phyloP scores from a whole-genome alignment of 1,140 invertebrate species.

The Euwallacea similis region DNA sequence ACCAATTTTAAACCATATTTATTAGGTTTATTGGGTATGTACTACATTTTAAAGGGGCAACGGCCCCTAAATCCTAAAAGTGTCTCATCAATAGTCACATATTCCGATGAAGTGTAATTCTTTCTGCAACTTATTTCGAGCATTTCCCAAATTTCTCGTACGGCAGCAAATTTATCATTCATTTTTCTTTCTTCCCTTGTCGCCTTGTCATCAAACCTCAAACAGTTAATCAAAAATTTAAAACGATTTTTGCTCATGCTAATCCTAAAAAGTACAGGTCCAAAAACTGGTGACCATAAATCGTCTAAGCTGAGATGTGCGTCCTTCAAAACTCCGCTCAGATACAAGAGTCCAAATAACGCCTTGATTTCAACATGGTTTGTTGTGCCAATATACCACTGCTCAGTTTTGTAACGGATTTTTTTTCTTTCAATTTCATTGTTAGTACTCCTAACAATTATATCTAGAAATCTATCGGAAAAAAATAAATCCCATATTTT shows the following conservation, averaged over 20 bases:
- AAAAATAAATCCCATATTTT: slow-evolving; percentile 21
- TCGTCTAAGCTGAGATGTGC: neutral
- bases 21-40: slow-evolving; percentile 52
- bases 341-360: slow-evolving; percentile 15
- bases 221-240: slow-evolving; percentile 11
- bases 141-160: slow-evolving; percentile 48
- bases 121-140: slow-evolving; percentile 45
- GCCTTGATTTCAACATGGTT: slow-evolving; percentile 9
- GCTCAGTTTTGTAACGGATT: slow-evolving; percentile 14
- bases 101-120: slow-evolving; percentile 44
- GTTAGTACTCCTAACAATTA: neutral
- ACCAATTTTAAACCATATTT: slow-evolving; percentile 54
- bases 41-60: slow-evolving; percentile 52
- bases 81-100: slow-evolving; percentile 54
- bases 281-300: slow-evolving; percentile 2
- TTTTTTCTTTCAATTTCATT: slow-evolving; percentile 8
- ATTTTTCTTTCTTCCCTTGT: slow-evolving; percentile 18
- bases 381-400: slow-evolving; percentile 9
- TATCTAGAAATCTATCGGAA: slow-evolving; percentile 1
- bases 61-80: slow-evolving; percentile 51
- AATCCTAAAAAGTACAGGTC: neutral
- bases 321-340: slow-evolving; percentile 1
- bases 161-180: slow-evolving; percentile 43
- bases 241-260: slow-evolving; percentile 1
- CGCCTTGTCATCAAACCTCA: slow-evolving; percentile 16